These are phyloP conservation scores for Aleiodes leptofemur DNA, from an alignment of 2,888 invertebrate genomes.

Conservation along the genomic window DNA sequence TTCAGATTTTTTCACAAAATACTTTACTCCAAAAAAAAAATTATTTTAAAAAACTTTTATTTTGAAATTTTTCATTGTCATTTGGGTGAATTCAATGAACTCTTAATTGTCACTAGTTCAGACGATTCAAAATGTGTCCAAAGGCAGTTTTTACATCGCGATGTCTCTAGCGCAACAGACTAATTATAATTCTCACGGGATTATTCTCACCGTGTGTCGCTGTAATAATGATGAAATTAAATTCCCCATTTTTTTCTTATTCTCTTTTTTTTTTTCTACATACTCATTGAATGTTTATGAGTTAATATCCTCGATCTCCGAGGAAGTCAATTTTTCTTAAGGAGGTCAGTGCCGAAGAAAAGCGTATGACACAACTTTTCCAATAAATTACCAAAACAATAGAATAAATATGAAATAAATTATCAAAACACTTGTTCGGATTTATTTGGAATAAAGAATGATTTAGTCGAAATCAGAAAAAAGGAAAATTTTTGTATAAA, in stretches of 20 bases:
- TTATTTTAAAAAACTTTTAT: no score
- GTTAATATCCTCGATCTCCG: not conserved
- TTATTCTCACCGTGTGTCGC: constrained; percentile 6
- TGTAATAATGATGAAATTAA: constrained; percentile 12
- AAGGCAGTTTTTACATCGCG: not conserved
- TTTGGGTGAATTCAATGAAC: no score
- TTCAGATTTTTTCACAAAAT: no score
- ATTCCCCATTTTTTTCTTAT: not conserved
- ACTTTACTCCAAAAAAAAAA: no score
- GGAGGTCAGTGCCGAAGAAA: constrained; percentile 20
- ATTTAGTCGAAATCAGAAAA: no score
- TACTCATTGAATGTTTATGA: constrained; percentile 13
- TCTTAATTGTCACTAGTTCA: no score
- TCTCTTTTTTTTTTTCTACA: not conserved
- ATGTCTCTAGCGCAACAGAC: not conserved
- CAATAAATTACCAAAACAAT: not conserved
- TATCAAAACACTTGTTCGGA: no score
- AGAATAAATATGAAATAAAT: no score
- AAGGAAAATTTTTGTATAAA: no score
- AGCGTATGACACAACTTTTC: not conserved
- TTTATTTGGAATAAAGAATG: no score
- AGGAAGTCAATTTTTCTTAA: not conserved
- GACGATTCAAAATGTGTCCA: no score
- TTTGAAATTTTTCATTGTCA: no score
- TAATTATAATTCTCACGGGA: constrained; percentile 23